Base-by-base conservation (phyloP, 2,888 invertebrate species). In the Acleris holmiana region DNA sequence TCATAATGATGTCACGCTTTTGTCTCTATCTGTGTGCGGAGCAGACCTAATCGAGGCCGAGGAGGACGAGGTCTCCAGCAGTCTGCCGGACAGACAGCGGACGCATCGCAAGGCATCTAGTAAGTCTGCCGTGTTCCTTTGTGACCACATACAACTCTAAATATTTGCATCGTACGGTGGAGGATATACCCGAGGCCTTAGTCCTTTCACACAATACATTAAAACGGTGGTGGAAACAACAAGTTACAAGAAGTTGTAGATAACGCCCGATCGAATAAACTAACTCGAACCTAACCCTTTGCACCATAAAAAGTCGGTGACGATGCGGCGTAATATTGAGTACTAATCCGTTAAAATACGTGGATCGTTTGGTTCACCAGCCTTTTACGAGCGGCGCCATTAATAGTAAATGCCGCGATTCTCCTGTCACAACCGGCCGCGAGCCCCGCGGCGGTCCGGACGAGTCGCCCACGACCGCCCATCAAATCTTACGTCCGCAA, bases 31-130 rank as follows among this genome's bases (percentile, higher is more conserved):
- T 74, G n/a, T 41, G 29, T 77, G 71, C 73, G 82, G 80, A 77
- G 79, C 89, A 94, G 94, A 94, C 84, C 91, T 94, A 76, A 86
- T 93, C 78, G 94, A 94, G 84, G 93, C 88, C 68, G 94, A 94
- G 73, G 94, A 94, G 77, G 93, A 93, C 89, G 91, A 89, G 72
- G 90, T 90, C 62, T 83, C 84, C 78, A 88, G 86, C 85, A 90
- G 85, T 82, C 83, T 89, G 73, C 89, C 91, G 69, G 89, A 88
- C 72, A 85, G 86, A 78, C 86, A 81, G 58, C 84, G 90, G 69
- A 82, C 89, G 67, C 86, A 90, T 77, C 91, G 93, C 79, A 93
- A 93, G 80, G 93, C 93, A 75, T 94, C 94, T 77, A 93, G 94
- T 94, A 93, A 94, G 94, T 94, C 71, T 68, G 29, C 72, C 72